These are phyloP conservation scores for Grapholita molesta DNA, from an alignment of 1,140 invertebrate genomes.

Conservation along the genomic window DNA sequence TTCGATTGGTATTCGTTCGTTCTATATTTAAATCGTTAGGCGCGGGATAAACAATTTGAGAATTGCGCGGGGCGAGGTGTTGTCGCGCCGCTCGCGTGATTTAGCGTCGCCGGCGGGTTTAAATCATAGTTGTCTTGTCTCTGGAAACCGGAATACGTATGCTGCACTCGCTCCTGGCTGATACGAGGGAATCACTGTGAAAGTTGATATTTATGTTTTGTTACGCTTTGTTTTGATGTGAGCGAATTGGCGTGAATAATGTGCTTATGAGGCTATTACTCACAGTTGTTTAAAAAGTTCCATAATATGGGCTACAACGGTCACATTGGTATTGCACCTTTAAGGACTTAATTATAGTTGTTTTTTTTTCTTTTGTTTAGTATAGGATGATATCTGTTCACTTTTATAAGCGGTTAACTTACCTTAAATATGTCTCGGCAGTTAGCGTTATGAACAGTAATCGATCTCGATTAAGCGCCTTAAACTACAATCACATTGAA, in stretches of 20 bases:
- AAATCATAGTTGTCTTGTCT: conserved; percentile 57
- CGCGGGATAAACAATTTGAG: conserved; percentile 71
- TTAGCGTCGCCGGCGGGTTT: conserved; percentile 47
- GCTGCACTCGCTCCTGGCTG: conserved; percentile 35
- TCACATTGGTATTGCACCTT: neutral
- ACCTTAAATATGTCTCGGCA: conserved; percentile 27
- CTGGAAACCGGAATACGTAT: conserved; percentile 45
- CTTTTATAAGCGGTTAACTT: conserved; percentile 31
- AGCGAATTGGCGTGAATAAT: conserved; percentile 6
- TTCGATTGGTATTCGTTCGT: conserved; percentile 68
- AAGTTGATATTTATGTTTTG: conserved; percentile 41
- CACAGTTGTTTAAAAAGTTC: neutral
- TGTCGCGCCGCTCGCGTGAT: conserved; percentile 62
- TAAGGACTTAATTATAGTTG: no score
- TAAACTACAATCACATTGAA: conserved; percentile 77
- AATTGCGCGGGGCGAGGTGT: conserved; percentile 57
- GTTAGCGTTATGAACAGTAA: conserved; percentile 56
- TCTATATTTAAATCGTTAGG: conserved; percentile 75
- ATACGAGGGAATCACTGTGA: conserved; percentile 33
- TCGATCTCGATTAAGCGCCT: conserved; percentile 62
- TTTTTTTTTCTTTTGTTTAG: neutral
- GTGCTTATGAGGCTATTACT: neutral
- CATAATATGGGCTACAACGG: neutral
- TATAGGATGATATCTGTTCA: neutral
- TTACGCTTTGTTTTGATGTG: conserved; percentile 38